Base-by-base conservation (phyloP, 2,888 invertebrate species). In the Spodoptera picta region DNA sequence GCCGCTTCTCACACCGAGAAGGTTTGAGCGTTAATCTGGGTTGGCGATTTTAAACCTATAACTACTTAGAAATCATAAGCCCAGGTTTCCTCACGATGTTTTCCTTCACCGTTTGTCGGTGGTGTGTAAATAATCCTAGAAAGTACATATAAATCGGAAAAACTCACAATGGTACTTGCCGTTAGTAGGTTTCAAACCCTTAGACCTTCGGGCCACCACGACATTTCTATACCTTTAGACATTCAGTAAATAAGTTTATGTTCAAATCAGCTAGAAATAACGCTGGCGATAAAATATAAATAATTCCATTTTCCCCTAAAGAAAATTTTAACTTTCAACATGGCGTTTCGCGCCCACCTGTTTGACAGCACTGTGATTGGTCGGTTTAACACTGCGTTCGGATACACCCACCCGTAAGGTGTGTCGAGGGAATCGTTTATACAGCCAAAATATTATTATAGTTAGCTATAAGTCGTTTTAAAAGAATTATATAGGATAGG, bases 341-440 rank as follows among this genome's bases (percentile, higher is more conserved):
- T 78, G 78, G 78, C 74, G 71, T 46, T 60, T 68, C 47, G 73
- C 78, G 77, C 79, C 79, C 78, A 78, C 79, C 78, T 78, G 78
- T 79, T 77, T 69, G 45, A 42, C 44, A 60, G 60, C 60, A 45
- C 63, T 57, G 54, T 48, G 62, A 78, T 78, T 78, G 78, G 78
- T 69, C 36, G 51, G 12, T n/a, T 52, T 11, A 23, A n/a, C 48
- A 14, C 48, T 23, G 54, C 56, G 55, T 14, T 73, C 45, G 77
- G 86, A 88, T 87, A 89, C 84, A 84, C 81, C 82, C 79, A 81
- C 68, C 70, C 59, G 48, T 63, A 47, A 68, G 61, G 64, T 56
- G 41, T 43, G 51, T 7, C 69, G 79, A 55, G 11, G 53, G 64
- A 83, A 79, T 73, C 36, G 27, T 51, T 45, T 69, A 74, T 82